A percentile compares a stretch with the other conserved stretches of the same genome.
Evolutionary conservation across 1,140 invertebrate genomes (phyloP).

Genomic region (Apis laboriosa): DNA sequence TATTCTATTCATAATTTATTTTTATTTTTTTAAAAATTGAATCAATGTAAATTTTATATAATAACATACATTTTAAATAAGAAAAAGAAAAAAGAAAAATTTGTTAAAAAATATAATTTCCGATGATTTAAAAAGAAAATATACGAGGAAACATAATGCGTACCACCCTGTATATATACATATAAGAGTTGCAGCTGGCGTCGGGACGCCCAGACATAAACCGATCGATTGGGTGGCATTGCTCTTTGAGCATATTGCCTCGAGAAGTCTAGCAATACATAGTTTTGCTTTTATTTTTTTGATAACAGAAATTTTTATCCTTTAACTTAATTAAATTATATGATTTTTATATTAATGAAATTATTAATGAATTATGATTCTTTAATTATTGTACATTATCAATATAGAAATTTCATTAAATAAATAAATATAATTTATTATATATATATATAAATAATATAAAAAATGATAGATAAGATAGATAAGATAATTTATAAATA

Average conservation of each 20-base stretch:
- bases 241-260: constrained; percentile 44
- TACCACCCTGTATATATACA: constrained; percentile 12
- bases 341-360: too few relatives aligned
- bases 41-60: background rate
- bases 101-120: background rate
- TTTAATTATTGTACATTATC: background rate
- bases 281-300: constrained; percentile 12
- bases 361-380: background rate
- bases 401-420: background rate
- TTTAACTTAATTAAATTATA: background rate
- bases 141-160: background rate
- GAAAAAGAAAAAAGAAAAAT: too few relatives aligned
- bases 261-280: constrained; percentile 34
- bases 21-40: background rate
- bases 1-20: background rate
- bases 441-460: too few relatives aligned
- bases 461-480: background rate
- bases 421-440: background rate
- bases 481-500: too few relatives aligned
- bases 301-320: background rate
- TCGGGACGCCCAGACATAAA: constrained; percentile 65
- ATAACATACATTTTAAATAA: background rate
- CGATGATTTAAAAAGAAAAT: background rate
- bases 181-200: constrained; percentile 46
- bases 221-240: constrained; percentile 62